Evolutionary conservation across 2,888 invertebrate genomes (phyloP), one percentile per base, ranked within the genome.

Genomic region (Mongoloraphidia duomilia): DNA sequence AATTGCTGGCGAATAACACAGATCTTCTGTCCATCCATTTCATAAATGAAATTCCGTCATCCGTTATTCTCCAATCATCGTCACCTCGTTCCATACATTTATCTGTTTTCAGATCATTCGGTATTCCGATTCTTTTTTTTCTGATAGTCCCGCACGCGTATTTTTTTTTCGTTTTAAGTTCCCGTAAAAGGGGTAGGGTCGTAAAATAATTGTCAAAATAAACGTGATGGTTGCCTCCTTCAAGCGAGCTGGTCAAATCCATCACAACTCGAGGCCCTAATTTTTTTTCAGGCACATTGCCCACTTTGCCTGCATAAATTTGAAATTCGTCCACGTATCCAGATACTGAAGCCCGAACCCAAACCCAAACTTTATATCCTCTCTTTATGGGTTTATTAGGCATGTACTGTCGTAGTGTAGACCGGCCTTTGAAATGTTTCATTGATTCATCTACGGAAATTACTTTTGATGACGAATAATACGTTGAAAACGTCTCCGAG

Each of bases 281-380:
- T 33, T 53, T 14, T 60, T 53, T 63, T 62, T 52, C 52, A 58
- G 49, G 57, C 61, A 45, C 48, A n/a, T 55, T 52, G n/a, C 37
- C 41, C 44, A 45, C 50, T 55, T 66, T 67, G 5, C 61, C 59
- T 9, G 57, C 58, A 48, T 59, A 60, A 26, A 61, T 55, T 41
- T 61, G 55, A 55, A 63, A 62, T 38, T 61, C 47, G 44, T 48
- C 55, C 13, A 59, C 45, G 52, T 57, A 59, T 9, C 58, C 58
- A 40, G 47, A 46, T 50, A 54, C 50, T 50, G 56, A 56, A 41
- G 56, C 55, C 38, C 55, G 39, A 39, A 56, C 52, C 57, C 58
- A 60, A 13, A 58, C 53, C 57, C 58, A 60, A 13, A 58, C 53
- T 50, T 58, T 60, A 46, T 56, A 58, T 10, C 58, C 56, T 41